Percentiles rank a stretch among this genome's conserved stretches.
Conservation (phyloP, 2,888 invertebrate species). For the Andrena haemorrhoa region DNA sequence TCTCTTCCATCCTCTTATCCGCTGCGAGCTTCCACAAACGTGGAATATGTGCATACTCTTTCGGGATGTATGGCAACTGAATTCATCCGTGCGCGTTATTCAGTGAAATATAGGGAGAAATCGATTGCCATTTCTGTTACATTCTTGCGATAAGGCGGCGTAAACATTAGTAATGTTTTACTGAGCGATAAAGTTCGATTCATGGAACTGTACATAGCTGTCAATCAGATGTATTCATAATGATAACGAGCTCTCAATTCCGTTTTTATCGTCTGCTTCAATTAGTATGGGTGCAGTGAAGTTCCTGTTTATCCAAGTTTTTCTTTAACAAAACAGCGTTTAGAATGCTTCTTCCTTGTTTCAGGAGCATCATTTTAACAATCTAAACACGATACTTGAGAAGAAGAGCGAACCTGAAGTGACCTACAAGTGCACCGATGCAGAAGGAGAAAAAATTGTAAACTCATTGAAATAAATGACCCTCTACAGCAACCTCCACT, state of each 20-base stretch:
- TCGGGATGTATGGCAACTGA: not conserved
- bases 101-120: not conserved
- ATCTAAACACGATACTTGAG: too few relatives aligned
- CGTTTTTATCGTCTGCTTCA: too few relatives aligned
- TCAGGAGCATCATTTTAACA: too few relatives aligned
- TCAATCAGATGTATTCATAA: too few relatives aligned
- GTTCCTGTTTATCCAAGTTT: too few relatives aligned
- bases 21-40: not conserved
- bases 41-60: not conserved
- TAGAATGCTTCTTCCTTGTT: too few relatives aligned
- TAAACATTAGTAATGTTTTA: conserved; percentile 6
- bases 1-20: conserved; percentile 12
- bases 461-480: not conserved
- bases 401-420: not conserved
- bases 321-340: too few relatives aligned
- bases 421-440: not conserved
- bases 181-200: too few relatives aligned
- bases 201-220: too few relatives aligned
- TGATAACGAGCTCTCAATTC: too few relatives aligned
- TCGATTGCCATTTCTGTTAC: too few relatives aligned
- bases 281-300: too few relatives aligned
- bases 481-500: not conserved
- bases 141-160: not conserved
- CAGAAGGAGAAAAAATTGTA: not conserved
- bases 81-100: not conserved